Conservation (phyloP, 2,888 invertebrate species). For the Bunonema sp. region DNA sequence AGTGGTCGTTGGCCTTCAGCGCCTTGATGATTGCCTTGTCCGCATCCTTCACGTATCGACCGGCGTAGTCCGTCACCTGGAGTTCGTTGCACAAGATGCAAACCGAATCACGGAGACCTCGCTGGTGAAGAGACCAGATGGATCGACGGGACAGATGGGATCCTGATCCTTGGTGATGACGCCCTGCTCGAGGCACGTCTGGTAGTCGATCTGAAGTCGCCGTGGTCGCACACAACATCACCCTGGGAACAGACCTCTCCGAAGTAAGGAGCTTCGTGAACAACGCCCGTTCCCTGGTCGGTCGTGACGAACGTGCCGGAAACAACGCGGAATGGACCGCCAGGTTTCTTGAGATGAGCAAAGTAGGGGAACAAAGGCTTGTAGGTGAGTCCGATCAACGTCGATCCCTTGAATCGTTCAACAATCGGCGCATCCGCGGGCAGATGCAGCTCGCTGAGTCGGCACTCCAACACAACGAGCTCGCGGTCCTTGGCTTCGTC, state of each 20-base stretch:
- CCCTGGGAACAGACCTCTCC: slow-evolving; percentile 55
- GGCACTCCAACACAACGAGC: slow-evolving; percentile 28
- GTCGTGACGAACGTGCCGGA: slow-evolving; percentile 81
- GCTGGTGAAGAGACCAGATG: slow-evolving; percentile 67
- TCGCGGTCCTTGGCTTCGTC: slow-evolving; percentile 26
- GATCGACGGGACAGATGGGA: slow-evolving; percentile 82
- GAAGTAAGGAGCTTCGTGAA: slow-evolving; percentile 95
- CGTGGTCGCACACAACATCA: background rate
- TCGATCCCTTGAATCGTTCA: slow-evolving; percentile 64
- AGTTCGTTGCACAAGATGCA: too few species aligned
- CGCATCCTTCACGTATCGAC: slow-evolving; percentile 86
- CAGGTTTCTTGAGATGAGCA: slow-evolving; percentile 47
- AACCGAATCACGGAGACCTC: too few species aligned
- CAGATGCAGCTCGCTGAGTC: slow-evolving; percentile 21
- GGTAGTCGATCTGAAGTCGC: slow-evolving; percentile 67
- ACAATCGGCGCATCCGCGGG: too few species aligned
- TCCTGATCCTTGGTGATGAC: slow-evolving; percentile 67
- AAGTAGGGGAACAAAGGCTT: slow-evolving; percentile 82
- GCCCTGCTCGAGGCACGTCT: slow-evolving; percentile 57
- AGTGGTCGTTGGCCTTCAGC: slow-evolving; percentile 61
- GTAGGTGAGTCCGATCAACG: slow-evolving; percentile 65
- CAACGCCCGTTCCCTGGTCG: slow-evolving; percentile 89
- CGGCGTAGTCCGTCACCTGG: slow-evolving; percentile 60
- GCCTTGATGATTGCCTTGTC: slow-evolving; percentile 79
- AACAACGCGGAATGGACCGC: slow-evolving; percentile 58